Conservation (phyloP, 2,113 vertebrate species). For the Paradoxurus hermaphroditus region DNA sequence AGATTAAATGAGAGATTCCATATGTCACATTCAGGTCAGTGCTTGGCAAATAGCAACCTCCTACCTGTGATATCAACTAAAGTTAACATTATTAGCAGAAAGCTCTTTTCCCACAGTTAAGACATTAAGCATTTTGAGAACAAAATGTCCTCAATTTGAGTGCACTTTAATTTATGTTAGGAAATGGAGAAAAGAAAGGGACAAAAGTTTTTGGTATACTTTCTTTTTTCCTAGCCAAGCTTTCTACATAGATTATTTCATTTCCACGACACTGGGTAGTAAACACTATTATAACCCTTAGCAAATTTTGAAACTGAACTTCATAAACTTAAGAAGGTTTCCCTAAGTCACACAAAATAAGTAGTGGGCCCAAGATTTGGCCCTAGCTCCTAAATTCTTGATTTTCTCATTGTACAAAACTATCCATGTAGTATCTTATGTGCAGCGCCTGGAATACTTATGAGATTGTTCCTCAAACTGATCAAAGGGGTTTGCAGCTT, state of each 20-base stretch:
- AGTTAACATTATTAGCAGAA: not conserved
- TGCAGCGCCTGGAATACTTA: not conserved
- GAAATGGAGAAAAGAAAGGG: not conserved
- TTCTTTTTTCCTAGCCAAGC: not conserved
- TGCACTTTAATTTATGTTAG: not conserved
- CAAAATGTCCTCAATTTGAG: too few species aligned
- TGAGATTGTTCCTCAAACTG: not conserved
- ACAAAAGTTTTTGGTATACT: not conserved
- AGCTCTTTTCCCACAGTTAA: not conserved
- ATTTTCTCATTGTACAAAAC: not conserved
- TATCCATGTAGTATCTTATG: not conserved
- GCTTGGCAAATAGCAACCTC: not conserved
- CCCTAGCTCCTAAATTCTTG: not conserved
- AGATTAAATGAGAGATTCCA: not conserved
- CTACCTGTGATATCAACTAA: not conserved
- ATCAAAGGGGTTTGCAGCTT: not conserved
- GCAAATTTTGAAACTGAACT: not conserved
- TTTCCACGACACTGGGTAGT: not conserved
- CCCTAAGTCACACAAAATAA: not conserved
- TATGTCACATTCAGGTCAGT: not conserved
- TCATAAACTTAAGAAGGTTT: not conserved
- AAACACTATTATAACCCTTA: not conserved
- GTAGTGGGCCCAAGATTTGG: not conserved
- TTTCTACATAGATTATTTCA: not conserved
- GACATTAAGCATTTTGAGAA: not conserved